Conservation (phyloP, 2,888 invertebrate species). For the Lepidocyrtinus sp. region DNA sequence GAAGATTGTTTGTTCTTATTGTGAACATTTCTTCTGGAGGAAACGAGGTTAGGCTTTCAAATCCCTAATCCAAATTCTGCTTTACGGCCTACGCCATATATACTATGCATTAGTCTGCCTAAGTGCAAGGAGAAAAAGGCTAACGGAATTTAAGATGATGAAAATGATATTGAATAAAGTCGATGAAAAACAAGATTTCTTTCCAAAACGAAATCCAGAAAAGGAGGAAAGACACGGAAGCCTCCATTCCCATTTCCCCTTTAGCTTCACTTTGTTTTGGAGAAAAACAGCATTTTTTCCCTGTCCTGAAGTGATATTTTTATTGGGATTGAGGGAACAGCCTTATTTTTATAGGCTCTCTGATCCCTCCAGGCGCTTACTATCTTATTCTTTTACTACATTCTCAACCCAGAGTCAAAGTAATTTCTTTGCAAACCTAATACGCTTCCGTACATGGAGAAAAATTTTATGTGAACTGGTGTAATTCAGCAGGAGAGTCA, state of each 20-base stretch:
- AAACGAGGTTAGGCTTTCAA: slow-evolving; percentile 7
- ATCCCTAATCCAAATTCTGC: background rate
- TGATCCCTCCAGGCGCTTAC: slow-evolving; percentile 42
- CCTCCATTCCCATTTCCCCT: slow-evolving; percentile 21
- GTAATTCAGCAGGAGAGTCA: background rate
- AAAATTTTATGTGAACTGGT: background rate
- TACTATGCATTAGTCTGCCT: too few species aligned
- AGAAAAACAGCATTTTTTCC: slow-evolving; percentile 47
- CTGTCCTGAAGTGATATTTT: slow-evolving; percentile 49
- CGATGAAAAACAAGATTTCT: background rate
- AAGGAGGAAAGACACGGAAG: slow-evolving; percentile 8
- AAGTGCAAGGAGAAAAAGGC: background rate
- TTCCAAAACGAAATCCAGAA: slow-evolving; percentile 2
- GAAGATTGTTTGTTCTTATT: too few species aligned
- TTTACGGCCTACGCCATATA: too few species aligned
- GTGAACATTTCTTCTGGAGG: too few species aligned
- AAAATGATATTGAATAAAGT: slow-evolving; percentile 22
- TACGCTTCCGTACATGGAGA: too few species aligned
- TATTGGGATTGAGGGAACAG: slow-evolving; percentile 53
- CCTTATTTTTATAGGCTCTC: slow-evolving; percentile 47
- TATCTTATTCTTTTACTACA: slow-evolving; percentile 14
- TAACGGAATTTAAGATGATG: slow-evolving; percentile 18
- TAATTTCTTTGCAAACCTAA: background rate
- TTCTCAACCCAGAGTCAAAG: slow-evolving; percentile 12
- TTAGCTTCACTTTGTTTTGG: background rate